phyloP scores from a whole-genome alignment of 92 coral and sea anemone genomes.

The Phenganax marumi region DNA sequence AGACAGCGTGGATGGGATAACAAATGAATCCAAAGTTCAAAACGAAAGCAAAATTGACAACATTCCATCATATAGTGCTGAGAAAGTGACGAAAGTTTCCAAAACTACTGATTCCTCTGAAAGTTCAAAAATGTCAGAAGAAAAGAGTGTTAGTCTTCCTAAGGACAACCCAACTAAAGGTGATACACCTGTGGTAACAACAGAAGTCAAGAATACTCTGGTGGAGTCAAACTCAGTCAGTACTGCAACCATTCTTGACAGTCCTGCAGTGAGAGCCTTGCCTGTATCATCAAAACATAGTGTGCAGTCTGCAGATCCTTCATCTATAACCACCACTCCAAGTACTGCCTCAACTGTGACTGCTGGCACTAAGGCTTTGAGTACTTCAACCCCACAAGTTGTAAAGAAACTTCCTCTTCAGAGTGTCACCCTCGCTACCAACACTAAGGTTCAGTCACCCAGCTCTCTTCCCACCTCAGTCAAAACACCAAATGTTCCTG shows the following conservation, averaged over 20 bases:
- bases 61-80: not conserved
- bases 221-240: not conserved
- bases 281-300: not conserved
- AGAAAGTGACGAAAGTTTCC: not conserved
- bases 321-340: not conserved
- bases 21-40: not conserved
- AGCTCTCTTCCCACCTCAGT: conserved; percentile 5
- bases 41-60: not conserved
- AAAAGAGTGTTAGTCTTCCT: not conserved
- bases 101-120: not conserved
- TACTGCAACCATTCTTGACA: not conserved
- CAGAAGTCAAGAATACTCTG: not conserved
- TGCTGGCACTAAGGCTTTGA: not conserved
- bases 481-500: not conserved
- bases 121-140: not conserved
- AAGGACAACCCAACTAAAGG: not conserved
- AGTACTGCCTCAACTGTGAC: not conserved
- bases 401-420: not conserved
- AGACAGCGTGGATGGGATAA: not conserved
- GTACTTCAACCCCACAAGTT: conserved; percentile 4
- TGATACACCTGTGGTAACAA: not conserved
- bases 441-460: not conserved
- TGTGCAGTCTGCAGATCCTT: not conserved
- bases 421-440: conserved; percentile 5
- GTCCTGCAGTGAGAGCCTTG: not conserved